Evolutionary conservation across 2,113 vertebrate species (phyloP), one percentile per base, ranked within the genome.

Genomic region (Rhinichthys klamathensis): DNA sequence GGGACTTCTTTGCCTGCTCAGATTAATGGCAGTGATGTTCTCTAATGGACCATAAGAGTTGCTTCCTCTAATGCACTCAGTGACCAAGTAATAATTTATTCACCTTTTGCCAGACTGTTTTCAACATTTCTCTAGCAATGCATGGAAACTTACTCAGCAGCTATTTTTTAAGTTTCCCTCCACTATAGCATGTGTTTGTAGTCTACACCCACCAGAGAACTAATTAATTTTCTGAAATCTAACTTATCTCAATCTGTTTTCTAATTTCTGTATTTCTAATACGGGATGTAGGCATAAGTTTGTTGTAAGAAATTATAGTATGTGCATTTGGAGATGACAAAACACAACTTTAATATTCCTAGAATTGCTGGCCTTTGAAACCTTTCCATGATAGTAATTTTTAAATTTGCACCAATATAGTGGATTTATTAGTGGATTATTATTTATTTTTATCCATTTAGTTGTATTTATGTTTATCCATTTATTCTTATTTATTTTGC

Each of bases 71-170:
- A 72, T 72, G 63, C 76, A 79, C 65, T 85, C 38, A 61, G 51
- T 85, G 84, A 85, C 84, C 76, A 80, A 85, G 84, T 73, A 60
- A 69, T 80, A 56, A 80, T 72, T 80, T 80, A 70, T 80, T 60
- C 65, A 72, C 76, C 49, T 60, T 80, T 60, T 56, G 27, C 76
- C 84, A 69, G 25, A 73, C n/a, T 69, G 60, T 82, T 63, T 25
- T 83, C 16, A 72, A 58, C 21, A 25, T 58, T 61, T 61, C 21
- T 82, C 63, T 72, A 41, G 32, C 32, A 56, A 72, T 25, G 41
- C 51, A 72, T 27, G 21, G 67, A 32, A 83, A 83, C 30, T 41
- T 73, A 27, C 23, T 69, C 79, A 69, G 2, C 49, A 49, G 67
- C 7, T 32, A 30, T 41, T 41, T 82, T 69, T 81, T 69, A 32